Evolutionary conservation across 2,888 invertebrate species (phyloP).

Genomic region (Drosophila putrida): DNA sequence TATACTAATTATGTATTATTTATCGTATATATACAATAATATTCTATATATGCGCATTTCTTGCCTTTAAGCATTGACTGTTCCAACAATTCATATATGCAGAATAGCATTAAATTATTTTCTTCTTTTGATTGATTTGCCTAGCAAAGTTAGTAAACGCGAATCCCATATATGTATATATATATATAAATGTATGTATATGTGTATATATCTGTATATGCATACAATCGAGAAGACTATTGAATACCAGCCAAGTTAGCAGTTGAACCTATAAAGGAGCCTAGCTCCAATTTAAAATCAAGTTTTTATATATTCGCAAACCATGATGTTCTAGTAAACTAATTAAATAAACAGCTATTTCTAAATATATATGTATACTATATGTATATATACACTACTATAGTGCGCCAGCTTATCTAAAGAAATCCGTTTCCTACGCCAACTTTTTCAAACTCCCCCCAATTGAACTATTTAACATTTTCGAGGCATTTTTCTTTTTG

Average conservation of each 20-base stretch:
- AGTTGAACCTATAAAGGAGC: slow-evolving; percentile 41
- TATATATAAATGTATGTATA: slow-evolving; percentile 7
- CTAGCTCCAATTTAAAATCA: slow-evolving; percentile 37
- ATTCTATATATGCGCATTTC: slow-evolving; percentile 25
- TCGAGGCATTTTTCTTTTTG: slow-evolving; percentile 29
- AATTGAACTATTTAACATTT: slow-evolving; percentile 14
- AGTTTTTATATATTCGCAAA: slow-evolving; percentile 27
- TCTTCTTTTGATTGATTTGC: slow-evolving; percentile 9
- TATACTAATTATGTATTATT: not conserved
- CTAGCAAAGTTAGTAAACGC: slow-evolving; percentile 12
- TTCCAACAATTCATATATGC: slow-evolving; percentile 16
- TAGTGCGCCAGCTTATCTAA: slow-evolving; percentile 5
- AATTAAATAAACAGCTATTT: not conserved
- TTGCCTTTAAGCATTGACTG: slow-evolving; percentile 3
- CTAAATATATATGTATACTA: slow-evolving; percentile 15
- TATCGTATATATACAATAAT: slow-evolving; percentile 5
- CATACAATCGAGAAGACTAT: slow-evolving; percentile 44
- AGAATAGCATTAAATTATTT: slow-evolving; percentile 5
- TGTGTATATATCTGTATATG: slow-evolving; percentile 9
- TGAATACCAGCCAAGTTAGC: slow-evolving; percentile 53
- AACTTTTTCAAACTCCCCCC: slow-evolving; percentile 51
- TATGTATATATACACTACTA: slow-evolving; percentile 20
- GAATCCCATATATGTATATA: slow-evolving; percentile 21
- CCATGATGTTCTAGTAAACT: slow-evolving; percentile 3
- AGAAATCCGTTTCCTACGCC: slow-evolving; percentile 55